Conservation (phyloP, 2,797 vertebrate species). For the Kryptopterus vitreolus region DNA sequence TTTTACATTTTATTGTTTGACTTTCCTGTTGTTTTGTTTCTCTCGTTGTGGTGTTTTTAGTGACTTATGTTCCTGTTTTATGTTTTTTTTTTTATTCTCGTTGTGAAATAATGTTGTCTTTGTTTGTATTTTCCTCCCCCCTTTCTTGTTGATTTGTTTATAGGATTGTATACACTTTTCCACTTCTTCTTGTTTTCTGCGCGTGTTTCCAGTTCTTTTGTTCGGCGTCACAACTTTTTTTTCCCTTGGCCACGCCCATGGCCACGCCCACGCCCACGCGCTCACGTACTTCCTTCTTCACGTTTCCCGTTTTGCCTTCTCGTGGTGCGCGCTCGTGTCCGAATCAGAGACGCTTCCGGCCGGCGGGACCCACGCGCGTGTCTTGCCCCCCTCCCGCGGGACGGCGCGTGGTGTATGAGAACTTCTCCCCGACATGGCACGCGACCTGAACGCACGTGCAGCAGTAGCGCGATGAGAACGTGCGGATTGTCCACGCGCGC, state of each 20-base stretch:
- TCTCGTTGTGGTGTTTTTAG: no score
- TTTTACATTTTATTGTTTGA: no score
- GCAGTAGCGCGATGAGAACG: not conserved
- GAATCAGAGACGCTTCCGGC: not conserved
- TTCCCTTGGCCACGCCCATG: not conserved
- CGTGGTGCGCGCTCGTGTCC: no score
- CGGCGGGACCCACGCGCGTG: not conserved
- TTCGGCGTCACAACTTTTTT: no score
- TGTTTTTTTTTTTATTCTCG: no score
- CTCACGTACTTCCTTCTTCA: not conserved
- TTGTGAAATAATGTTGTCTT: no score
- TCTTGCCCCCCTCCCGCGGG: no score
- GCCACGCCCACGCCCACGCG: not conserved
- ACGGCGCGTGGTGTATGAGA: not conserved
- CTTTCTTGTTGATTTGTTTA: no score
- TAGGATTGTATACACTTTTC: not conserved
- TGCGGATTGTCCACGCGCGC: not conserved
- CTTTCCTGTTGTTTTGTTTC: no score
- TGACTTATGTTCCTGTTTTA: no score
- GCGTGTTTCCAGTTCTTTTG: no score
- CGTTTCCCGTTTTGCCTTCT: not conserved
- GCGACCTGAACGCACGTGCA: not conserved
- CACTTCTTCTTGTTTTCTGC: not conserved
- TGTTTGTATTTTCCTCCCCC: no score
- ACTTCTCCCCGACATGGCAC: not conserved